These are phyloP conservation scores for Tethya wilhelma DNA, from an alignment of 37 sponge, comb jelly and placozoan genomes.

Conservation along the genomic window DNA sequence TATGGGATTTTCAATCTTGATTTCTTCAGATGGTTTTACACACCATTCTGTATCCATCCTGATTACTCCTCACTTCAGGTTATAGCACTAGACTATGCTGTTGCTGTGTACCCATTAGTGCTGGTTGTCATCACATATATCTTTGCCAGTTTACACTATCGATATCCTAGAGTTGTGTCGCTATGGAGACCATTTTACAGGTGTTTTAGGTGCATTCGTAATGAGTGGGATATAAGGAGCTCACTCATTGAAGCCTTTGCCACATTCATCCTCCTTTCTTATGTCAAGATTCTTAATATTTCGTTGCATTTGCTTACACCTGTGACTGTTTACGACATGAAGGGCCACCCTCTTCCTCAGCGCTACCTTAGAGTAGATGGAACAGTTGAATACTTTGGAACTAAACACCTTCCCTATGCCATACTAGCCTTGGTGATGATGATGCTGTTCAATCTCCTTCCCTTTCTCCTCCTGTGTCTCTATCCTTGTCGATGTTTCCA, in stretches of 20 bases:
- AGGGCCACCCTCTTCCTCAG: not conserved
- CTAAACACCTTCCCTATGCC: slow-evolving; percentile 7
- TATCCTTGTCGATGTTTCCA: slow-evolving; percentile 6
- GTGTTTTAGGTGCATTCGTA: not conserved
- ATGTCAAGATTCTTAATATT: slow-evolving; percentile 11
- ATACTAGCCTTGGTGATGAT: not conserved
- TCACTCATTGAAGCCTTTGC: slow-evolving; percentile 15
- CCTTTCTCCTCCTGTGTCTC: not conserved
- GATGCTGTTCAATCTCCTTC: not conserved
- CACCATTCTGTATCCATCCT: slow-evolving; percentile 25
- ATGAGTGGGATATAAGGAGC: not conserved
- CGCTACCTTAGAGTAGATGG: not conserved
- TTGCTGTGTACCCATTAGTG: slow-evolving; percentile 14
- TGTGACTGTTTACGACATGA: not conserved
- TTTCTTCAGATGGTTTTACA: slow-evolving; percentile 1
- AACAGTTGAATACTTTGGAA: slow-evolving; percentile 1
- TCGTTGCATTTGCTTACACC: not conserved
- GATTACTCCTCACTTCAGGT: not conserved
- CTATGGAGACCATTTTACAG: not conserved
- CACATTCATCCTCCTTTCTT: no score
- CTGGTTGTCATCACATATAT: slow-evolving; percentile 9
- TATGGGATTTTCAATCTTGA: no score
- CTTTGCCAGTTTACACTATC: not conserved
- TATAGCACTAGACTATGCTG: not conserved
- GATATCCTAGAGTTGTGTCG: not conserved